These are phyloP conservation scores for Colletes collaris DNA, from an alignment of 2,888 invertebrate species.

Conservation along the genomic window DNA sequence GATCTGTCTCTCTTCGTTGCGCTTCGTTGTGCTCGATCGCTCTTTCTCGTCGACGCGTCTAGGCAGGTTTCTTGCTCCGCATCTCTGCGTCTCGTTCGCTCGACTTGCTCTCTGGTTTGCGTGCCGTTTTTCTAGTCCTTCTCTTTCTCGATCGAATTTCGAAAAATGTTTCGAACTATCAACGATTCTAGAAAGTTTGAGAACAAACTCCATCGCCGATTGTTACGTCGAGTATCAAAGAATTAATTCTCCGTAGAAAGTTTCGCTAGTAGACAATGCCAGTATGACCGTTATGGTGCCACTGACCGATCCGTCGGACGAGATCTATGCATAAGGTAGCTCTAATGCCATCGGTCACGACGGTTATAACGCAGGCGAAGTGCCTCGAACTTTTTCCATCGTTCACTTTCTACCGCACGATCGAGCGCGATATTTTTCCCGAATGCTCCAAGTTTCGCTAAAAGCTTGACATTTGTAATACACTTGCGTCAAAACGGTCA, in stretches of 20 bases:
- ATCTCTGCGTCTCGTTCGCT: neutral
- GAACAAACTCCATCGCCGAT: no score
- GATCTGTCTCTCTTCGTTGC: constrained; percentile 16
- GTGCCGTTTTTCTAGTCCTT: neutral
- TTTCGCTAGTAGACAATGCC: no score
- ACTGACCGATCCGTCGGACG: neutral
- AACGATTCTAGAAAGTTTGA: neutral
- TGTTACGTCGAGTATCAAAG: no score
- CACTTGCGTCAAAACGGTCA: neutral
- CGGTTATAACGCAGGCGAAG: constrained; percentile 5
- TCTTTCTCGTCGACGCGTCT: neutral
- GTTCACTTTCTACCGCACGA: constrained; percentile 4
- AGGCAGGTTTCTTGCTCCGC: constrained; percentile 1
- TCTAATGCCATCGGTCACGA: constrained; percentile 29
- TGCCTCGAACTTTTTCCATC: constrained; percentile 22
- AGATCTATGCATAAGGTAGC: neutral
- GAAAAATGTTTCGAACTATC: no score
- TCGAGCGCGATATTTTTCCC: neutral
- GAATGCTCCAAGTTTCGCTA: neutral
- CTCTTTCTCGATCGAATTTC: neutral
- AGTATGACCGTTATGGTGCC: neutral
- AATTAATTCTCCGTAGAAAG: no score
- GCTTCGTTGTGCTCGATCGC: neutral
- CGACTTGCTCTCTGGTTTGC: no score
- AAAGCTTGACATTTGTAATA: neutral